These are phyloP conservation scores for Holacanthus passer DNA, from an alignment of 2,113 vertebrate genomes.

Conservation along the genomic window DNA sequence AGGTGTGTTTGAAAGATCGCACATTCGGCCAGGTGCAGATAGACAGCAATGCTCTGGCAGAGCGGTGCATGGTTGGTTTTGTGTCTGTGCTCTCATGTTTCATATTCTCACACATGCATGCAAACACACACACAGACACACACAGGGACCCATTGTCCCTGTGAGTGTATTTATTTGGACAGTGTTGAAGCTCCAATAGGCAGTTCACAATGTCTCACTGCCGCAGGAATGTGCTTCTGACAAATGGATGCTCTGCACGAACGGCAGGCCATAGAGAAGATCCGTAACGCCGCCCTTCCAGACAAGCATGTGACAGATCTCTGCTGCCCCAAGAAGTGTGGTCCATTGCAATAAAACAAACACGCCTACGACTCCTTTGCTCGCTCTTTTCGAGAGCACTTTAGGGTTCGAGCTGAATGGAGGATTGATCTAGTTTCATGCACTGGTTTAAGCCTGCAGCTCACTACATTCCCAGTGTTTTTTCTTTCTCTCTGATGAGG, in stretches of 20 bases:
- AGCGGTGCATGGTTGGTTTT: neutral
- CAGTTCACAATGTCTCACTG: slow-evolving; percentile 53
- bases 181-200: slow-evolving; percentile 49
- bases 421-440: slow-evolving; percentile 42
- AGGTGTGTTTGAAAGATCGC: slow-evolving; percentile 68
- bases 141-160: slow-evolving; percentile 41
- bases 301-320: slow-evolving; percentile 52
- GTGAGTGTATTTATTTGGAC: slow-evolving; percentile 65
- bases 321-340: slow-evolving; percentile 29
- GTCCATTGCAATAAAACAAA: slow-evolving; percentile 52
- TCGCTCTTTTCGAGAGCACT: neutral
- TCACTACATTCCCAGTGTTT: neutral
- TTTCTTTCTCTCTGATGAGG: slow-evolving; percentile 7
- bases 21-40: slow-evolving; percentile 64
- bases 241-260: slow-evolving; percentile 65
- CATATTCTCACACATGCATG: slow-evolving; percentile 35
- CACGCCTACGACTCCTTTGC: neutral
- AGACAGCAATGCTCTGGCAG: slow-evolving; percentile 51
- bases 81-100: slow-evolving; percentile 46
- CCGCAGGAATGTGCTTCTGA: slow-evolving; percentile 65
- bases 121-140: slow-evolving; percentile 28
- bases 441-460: slow-evolving; percentile 12
- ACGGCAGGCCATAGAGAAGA: slow-evolving; percentile 32
- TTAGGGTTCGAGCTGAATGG: slow-evolving; percentile 8
- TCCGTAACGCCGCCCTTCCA: slow-evolving; percentile 22